These are phyloP conservation scores for Leptura quadrifasciata DNA, from an alignment of 2,888 invertebrate genomes.

Conservation along the genomic window DNA sequence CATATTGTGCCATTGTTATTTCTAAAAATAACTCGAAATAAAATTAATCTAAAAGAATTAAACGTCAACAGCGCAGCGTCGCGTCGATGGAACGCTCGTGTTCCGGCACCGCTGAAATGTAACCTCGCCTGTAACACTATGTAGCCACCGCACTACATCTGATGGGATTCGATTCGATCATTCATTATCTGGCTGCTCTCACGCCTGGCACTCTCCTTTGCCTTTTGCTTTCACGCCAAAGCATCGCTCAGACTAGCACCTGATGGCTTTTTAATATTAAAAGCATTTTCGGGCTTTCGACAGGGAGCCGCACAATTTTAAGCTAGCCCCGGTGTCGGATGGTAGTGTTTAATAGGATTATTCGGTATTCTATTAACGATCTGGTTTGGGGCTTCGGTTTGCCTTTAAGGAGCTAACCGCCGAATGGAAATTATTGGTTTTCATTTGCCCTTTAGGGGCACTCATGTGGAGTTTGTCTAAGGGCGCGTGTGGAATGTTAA, in stretches of 20 bases:
- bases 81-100: background rate
- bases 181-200: slow-evolving; percentile 10
- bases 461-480: background rate
- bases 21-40: background rate
- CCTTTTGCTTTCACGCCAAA: slow-evolving; percentile 6
- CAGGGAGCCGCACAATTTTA: slow-evolving; percentile 14
- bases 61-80: background rate
- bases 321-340: background rate
- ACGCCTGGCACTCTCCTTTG: slow-evolving; percentile 6
- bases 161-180: slow-evolving; percentile 23
- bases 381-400: background rate
- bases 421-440: background rate
- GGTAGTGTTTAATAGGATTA: slow-evolving; percentile 20
- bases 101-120: background rate
- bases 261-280: slow-evolving; percentile 37
- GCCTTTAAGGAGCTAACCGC: background rate
- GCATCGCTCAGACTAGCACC: slow-evolving; percentile 24
- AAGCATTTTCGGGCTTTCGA: background rate
- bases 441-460: background rate
- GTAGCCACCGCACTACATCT: slow-evolving; percentile 13
- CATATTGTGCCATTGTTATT: background rate
- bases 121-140: background rate
- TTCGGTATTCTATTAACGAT: background rate
- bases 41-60: background rate
- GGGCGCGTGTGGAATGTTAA: too few species aligned